Evolutionary conservation across 2,888 invertebrate genomes (phyloP), one percentile per base, ranked within the genome.

Genomic region (Pterostichus niger): DNA sequence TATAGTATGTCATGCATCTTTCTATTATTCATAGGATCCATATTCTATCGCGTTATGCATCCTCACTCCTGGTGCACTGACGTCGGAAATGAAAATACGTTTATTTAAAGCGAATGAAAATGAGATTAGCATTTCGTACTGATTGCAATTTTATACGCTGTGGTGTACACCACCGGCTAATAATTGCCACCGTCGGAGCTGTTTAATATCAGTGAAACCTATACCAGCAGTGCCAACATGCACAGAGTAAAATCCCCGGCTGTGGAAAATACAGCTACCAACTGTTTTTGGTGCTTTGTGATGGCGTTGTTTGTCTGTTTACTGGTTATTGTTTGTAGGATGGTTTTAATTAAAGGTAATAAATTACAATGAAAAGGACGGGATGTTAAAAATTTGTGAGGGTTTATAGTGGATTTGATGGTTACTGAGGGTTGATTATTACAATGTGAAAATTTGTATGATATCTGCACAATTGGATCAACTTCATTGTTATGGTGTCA

Each of bases 181-280:
- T 75, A 75, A 75, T 75, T 75, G 35, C 75, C 75, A 75, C 2
- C 5, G 49, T 11, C 64, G 59, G 71, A 52, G 46, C 75, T 49
- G 49, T 75, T 75, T 75, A 75, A 75, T 75, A 75, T 75, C 75
- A 75, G 31, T 75, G 75, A 17, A 52, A 75, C 75, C 75, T 52
- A 75, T 75, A 64, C 49, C 64, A 64, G 52, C 46, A 24, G 7
- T 75, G 13, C 75, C 59, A 59, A 59, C 40, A 9, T 40, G 9
- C 40, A 40, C 3, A 49, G 2, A 49, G 13, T n/a, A 49, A 13
- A 49, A 5, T 49, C 49, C 49, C 49, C 49, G 11, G 13, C 10
- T 49, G 49, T 13, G 49, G n/a, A 49, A 40, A 40, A 40, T 9
- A 40, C 7, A 40, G 31, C 59, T 17, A 54, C 54, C 64, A 64